phyloP scores from a whole-genome alignment of 2,113 vertebrate genomes.

The Anoplopoma fimbria region DNA sequence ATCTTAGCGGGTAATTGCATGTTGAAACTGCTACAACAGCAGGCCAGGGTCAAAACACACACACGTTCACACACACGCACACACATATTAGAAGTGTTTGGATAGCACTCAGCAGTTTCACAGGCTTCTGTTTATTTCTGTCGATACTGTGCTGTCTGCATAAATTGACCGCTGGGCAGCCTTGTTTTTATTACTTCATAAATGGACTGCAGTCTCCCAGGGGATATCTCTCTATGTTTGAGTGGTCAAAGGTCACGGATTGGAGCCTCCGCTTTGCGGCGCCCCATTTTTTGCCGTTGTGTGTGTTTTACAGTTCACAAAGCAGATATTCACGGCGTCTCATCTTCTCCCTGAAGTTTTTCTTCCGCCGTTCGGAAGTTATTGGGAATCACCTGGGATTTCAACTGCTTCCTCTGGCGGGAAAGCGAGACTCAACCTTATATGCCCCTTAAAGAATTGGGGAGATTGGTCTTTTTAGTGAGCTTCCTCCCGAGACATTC shows the following conservation, averaged over 20 bases:
- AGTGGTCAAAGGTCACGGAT: not conserved
- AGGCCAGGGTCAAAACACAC: constrained; percentile 9
- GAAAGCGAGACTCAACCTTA: constrained; percentile 11
- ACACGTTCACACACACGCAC: constrained; percentile 2
- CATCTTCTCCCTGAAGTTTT: constrained; percentile 15
- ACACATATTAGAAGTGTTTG: constrained; percentile 51
- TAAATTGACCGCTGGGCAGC: constrained; percentile 53
- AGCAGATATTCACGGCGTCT: not conserved
- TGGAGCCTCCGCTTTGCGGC: not conserved
- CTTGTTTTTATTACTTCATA: constrained; percentile 60
- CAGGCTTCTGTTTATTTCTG: constrained; percentile 56
- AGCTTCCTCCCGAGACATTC: constrained; percentile 23
- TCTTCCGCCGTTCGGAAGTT: not conserved
- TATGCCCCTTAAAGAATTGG: not conserved
- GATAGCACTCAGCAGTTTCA: constrained; percentile 57
- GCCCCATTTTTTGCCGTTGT: not conserved
- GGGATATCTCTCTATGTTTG: not conserved
- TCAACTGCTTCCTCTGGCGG: constrained; percentile 34
- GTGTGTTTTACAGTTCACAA: constrained; percentile 4
- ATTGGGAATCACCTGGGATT: constrained; percentile 23
- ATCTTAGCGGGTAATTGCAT: constrained; percentile 50
- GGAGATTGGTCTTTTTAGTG: constrained; percentile 39
- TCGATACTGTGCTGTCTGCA: constrained; percentile 48
- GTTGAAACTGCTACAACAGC: constrained; percentile 51
- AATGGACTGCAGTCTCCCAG: constrained; percentile 51